phyloP scores from a whole-genome alignment of 2,888 invertebrate genomes.

The Spodoptera picta region DNA sequence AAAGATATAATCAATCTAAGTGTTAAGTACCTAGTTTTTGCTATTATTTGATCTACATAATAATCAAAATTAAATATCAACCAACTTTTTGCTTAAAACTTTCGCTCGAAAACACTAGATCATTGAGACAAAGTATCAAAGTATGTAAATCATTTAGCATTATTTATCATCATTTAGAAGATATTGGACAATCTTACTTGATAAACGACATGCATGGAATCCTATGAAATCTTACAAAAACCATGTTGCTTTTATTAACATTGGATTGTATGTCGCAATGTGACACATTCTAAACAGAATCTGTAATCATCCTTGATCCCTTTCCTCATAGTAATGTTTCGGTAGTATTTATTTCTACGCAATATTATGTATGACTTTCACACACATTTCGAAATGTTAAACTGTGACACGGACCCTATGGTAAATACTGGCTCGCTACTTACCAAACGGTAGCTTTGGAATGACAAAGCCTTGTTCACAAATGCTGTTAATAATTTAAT shows the following conservation, averaged over 20 bases:
- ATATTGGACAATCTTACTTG: slow-evolving; percentile 7
- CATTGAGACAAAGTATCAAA: no score
- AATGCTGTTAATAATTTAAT: neutral
- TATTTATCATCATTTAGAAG: slow-evolving; percentile 7
- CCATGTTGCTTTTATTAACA: slow-evolving; percentile 8
- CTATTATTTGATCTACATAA: no score
- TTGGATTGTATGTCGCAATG: slow-evolving; percentile 29
- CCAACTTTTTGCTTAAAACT: no score
- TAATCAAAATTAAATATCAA: no score
- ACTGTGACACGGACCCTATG: slow-evolving; percentile 10
- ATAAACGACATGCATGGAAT: slow-evolving; percentile 11
- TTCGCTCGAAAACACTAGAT: no score
- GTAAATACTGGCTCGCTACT: slow-evolving; percentile 19
- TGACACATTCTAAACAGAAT: slow-evolving; percentile 22
- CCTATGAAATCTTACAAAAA: slow-evolving; percentile 22
- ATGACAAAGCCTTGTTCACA: neutral
- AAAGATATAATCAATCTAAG: no score
- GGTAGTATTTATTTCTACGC: slow-evolving; percentile 16
- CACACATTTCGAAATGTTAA: slow-evolving; percentile 35
- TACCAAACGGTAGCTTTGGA: slow-evolving; percentile 2
- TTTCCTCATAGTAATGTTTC: slow-evolving; percentile 26
- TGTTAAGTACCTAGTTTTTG: no score
- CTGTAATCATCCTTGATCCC: slow-evolving; percentile 45
- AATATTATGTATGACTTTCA: slow-evolving; percentile 35
- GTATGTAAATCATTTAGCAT: neutral